Base-by-base conservation (phyloP, 2,797 vertebrate genomes). In the Phataginus tetradactyla region DNA sequence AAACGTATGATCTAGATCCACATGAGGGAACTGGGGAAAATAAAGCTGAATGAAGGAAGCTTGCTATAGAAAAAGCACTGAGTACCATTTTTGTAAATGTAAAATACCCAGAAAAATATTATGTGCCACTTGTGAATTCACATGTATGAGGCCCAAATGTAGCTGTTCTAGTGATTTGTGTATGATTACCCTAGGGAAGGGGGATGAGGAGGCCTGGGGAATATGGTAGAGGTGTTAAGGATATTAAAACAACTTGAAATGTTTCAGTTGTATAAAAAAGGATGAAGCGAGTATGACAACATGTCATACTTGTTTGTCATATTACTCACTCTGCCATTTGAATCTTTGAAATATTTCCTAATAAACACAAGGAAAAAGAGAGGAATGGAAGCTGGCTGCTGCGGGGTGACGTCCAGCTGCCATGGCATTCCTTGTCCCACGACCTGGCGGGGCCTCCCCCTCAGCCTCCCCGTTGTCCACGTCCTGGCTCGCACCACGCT, bases 251-350 rank as follows among this genome's bases (percentile, higher is more conserved):
- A 79, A 55, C 45, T 17, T 2, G 45, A 66, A 80, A 45, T 91
- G 37, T 59, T 77, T 93, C 51, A 49, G 63, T 69, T 83, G 34
- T 66, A 29, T 87, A 95, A 61, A 32, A 57, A 83, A 71, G 78
- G n/a, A 20, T 4, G 29, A n/a, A 74, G 34, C 1, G 79, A 75
- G 37, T 7, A 49, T 21, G 64, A 20, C 34, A 68, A 61, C 20
- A 14, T 49, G 13, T 37, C 32, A 27, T 32, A 45, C 9, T 39
- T 51, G 45, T 37, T 37, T 39, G 57, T 32, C 66, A 81, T 45
- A 49, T 11, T 5, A 61, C 64, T 27, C 37, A 49, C 37, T 61
- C 32, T 45, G 20, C 18, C 11, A 68, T 79, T 45, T 18, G 20
- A n/a, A 25, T 13, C 8, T 45, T 83, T 90, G 57, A 79, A 88